Percentiles rank a stretch among this genome's conserved stretches.
These are phyloP conservation scores for Syngnathus scovelli DNA, from an alignment of 2,113 vertebrate genomes.

Conservation along the genomic window DNA sequence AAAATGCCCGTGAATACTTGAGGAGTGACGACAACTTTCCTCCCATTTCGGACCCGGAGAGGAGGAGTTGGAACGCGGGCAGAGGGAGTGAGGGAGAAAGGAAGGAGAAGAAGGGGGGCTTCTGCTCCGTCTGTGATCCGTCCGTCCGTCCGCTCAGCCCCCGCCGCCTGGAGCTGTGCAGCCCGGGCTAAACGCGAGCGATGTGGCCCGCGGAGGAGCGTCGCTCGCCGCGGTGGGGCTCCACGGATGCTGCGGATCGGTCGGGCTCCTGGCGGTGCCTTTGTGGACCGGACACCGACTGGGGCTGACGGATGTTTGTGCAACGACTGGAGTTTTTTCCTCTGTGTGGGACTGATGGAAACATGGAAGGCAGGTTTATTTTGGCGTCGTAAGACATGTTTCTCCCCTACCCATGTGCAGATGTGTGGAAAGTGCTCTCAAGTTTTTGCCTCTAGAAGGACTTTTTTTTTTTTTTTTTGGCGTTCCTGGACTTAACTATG, in stretches of 20 bases:
- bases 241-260: constrained; percentile 49
- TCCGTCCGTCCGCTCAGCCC: background rate
- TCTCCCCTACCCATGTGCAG: background rate
- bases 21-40: constrained; percentile 68
- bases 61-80: background rate
- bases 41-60: constrained; percentile 21
- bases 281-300: constrained; percentile 66
- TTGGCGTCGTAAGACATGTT: background rate
- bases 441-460: constrained; percentile 19
- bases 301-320: constrained; percentile 63
- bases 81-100: background rate
- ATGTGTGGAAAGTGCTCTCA: constrained; percentile 27
- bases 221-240: constrained; percentile 35
- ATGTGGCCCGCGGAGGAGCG: constrained; percentile 58
- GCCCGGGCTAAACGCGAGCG: constrained; percentile 18
- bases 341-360: constrained; percentile 17
- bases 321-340: background rate
- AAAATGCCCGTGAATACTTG: constrained; percentile 50
- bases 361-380: constrained; percentile 2
- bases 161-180: constrained; percentile 9
- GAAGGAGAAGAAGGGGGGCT: background rate
- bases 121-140: background rate
- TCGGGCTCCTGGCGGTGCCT: constrained; percentile 48
- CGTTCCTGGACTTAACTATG: constrained; percentile 20
- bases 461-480: constrained; percentile 3